These are phyloP conservation scores for Amblyjoppa proteus DNA, from an alignment of 2,888 invertebrate species.

Conservation along the genomic window DNA sequence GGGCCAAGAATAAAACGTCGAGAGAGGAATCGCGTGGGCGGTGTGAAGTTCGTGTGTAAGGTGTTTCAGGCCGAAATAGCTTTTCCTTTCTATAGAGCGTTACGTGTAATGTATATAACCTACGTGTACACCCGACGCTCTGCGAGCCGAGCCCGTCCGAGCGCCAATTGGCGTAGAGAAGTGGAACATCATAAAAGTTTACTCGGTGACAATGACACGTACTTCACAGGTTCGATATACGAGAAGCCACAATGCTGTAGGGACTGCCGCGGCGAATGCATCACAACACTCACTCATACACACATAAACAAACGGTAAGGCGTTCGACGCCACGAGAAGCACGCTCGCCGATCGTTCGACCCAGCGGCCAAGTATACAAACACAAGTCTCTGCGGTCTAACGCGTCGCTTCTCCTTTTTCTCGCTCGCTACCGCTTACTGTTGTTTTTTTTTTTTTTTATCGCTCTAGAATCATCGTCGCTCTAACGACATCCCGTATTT, in stretches of 20 bases:
- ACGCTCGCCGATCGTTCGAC: neutral
- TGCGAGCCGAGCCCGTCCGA: constrained; percentile 20
- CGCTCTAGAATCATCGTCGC: neutral
- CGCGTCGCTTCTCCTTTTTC: neutral
- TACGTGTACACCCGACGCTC: too few relatives aligned
- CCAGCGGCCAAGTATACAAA: neutral
- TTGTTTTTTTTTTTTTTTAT: neutral
- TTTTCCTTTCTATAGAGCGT: neutral
- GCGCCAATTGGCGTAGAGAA: constrained; percentile 4
- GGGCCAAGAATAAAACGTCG: neutral
- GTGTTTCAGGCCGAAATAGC: neutral
- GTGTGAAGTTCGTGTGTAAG: neutral
- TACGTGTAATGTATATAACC: neutral
- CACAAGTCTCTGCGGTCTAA: neutral
- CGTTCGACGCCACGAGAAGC: neutral
- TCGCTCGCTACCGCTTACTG: neutral
- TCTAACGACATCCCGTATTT: constrained; percentile 20
- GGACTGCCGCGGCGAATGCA: neutral
- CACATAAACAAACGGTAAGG: neutral
- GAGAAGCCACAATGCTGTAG: neutral
- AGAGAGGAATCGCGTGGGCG: neutral
- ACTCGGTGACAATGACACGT: constrained; percentile 57
- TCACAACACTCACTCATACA: neutral
- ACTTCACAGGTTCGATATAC: constrained; percentile 14
- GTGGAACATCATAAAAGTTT: constrained; percentile 42